phyloP scores from a whole-genome alignment of 2,888 invertebrate species.

The Limenitis camilla region DNA sequence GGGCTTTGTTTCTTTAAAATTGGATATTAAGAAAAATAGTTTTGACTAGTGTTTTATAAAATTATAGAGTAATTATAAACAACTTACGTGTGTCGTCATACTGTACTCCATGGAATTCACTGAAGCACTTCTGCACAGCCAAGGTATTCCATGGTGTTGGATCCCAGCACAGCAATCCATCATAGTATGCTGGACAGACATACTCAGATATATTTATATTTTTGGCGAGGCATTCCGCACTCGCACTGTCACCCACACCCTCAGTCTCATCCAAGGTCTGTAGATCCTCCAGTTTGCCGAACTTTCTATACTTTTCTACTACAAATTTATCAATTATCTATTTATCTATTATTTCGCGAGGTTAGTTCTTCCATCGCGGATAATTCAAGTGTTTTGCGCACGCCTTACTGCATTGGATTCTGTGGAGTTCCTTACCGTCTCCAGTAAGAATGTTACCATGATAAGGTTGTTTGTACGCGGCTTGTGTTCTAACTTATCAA shows the following conservation, averaged over 20 bases:
- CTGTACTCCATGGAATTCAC: conserved; percentile 82
- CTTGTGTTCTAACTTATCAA: conserved; percentile 73
- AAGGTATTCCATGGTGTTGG: conserved; percentile 80
- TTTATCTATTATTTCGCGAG: conserved; percentile 29
- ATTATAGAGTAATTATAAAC: not conserved
- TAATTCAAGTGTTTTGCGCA: conserved; percentile 43
- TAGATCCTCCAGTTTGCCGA: conserved; percentile 69
- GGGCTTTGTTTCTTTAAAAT: too few species aligned
- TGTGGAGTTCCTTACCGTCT: conserved; percentile 50
- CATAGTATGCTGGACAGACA: conserved; percentile 81
- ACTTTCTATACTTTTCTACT: conserved; percentile 33
- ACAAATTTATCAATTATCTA: conserved; percentile 30
- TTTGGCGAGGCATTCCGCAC: conserved; percentile 54
- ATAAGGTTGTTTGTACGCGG: conserved; percentile 66
- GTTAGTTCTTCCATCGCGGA: conserved; percentile 37
- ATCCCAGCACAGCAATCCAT: conserved; percentile 89
- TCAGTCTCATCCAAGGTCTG: conserved; percentile 52
- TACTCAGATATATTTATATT: conserved; percentile 42
- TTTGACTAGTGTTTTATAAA: not conserved
- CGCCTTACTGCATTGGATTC: conserved; percentile 45
- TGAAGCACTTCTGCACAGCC: conserved; percentile 85
- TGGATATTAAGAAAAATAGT: too few species aligned
- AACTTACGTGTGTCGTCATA: conserved; percentile 90
- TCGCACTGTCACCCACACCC: conserved; percentile 53
- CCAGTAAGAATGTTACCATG: conserved; percentile 62